Base-by-base conservation (phyloP, 2,888 invertebrate genomes). In the Ephialtes manifestator region DNA sequence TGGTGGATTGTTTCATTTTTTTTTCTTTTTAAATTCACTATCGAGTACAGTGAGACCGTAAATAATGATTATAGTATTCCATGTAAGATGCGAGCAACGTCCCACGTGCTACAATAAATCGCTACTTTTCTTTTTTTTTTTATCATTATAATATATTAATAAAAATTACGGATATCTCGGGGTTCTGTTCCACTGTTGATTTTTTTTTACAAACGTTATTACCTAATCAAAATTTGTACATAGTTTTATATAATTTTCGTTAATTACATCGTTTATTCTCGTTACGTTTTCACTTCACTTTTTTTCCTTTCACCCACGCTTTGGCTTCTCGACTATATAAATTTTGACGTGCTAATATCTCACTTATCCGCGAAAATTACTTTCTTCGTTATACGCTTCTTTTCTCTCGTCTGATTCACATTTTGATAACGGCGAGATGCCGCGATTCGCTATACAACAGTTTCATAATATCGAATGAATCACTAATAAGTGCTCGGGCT, bases 171-270 rank as follows among this genome's bases (percentile, higher is more conserved):
- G 87, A 90, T 88, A 88, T 86, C 88, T 74, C 53, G 81, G 76
- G 72, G 77, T 81, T 76, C 65, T 75, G 15, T 71, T 70, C 67
- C 77, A 72, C 55, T 24, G 71, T 79, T 76, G 24, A n/a, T 71
- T 74, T 79, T 74, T 91, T 88, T 91, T 91, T 91, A 91, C 91
- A 92, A 91, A 92, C 88, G 84, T 89, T 89, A 89, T 88, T 83
- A 88, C 82, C 91, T 93, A 92, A 89, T 90, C 84, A 87, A 92
- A 92, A 92, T 94, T 94, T 94, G 93, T 94, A 94, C 93, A 93
- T 88, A 91, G 87, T 88, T 88, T 90, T 89, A 86, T 89, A 90
- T 81, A 90, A 90, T 86, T 88, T 68, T 53, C 63, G 28, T 82
- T 71, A 85, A 80, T 85, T 83, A 85, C 78, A 86, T 65, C 70